Evolutionary conservation across 2,888 invertebrate species (phyloP), one percentile per base, ranked within the genome.

Genomic region (Luperina testacea): DNA sequence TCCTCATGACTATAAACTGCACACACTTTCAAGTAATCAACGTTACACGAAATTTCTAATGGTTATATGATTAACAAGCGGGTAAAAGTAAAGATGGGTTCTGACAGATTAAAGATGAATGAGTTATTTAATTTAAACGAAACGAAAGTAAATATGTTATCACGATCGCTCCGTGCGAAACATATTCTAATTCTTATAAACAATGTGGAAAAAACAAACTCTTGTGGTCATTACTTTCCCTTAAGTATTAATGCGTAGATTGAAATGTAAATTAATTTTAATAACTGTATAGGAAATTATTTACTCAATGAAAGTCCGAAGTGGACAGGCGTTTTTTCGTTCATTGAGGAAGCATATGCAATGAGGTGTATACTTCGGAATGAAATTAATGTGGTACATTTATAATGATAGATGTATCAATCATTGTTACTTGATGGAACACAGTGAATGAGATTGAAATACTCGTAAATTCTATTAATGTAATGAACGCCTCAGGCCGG

Each of bases 101-200:
- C 82, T 78, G 85, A 87, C 89, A 89, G 86, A 89, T 88, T 84
- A 86, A 89, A 91, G 91, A 92, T 91, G 86, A 91, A 93, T 92
- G 91, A 90, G 91, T 92, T 91, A 91, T 91, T 92, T 91, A 91
- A 92, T 91, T 92, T 88, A 89, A 89, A 86, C 88, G 85, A 84
- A 89, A 92, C 89, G 93, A 92, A 92, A 90, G 92, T 91, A 89
- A 89, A 91, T 81, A 79, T 45, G 70, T 81, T 88, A 84, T 89
- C 76, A 79, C 76, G 75, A 88, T 90, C 81, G 86, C 51, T 61
- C 81, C 92, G 93, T 93, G 93, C 92, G 92, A 94, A 94, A 90
- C 87, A 85, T 84, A 85, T 78, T 76, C 59, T 74, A 76, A 72
- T 69, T 64, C 27, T 61, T 88, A 82, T 80, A 90, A 89, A 93